These are phyloP conservation scores for Empis stercorea DNA, from an alignment of 2,888 invertebrate species.

Conservation along the genomic window DNA sequence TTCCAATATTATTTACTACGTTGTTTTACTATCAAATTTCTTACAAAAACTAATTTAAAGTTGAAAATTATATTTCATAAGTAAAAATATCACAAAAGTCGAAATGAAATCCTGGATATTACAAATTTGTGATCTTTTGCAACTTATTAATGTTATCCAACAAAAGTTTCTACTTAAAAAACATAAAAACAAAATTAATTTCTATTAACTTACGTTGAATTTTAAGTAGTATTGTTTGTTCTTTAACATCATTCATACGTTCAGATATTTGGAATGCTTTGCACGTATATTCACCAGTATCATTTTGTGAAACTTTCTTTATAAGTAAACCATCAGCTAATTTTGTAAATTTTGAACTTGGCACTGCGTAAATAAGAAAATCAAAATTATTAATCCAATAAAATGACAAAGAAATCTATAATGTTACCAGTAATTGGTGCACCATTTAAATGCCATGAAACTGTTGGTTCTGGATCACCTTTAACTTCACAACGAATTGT, in stretches of 20 bases:
- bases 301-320: conserved; percentile 40
- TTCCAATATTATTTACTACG: too few relatives aligned
- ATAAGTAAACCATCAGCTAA: conserved; percentile 44
- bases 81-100: too few relatives aligned
- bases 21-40: too few relatives aligned
- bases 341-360: conserved; percentile 36
- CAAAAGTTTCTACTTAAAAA: too few relatives aligned
- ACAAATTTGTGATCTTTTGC: too few relatives aligned
- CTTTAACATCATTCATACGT: conserved; percentile 40
- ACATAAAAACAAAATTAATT: too few relatives aligned
- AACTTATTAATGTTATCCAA: too few relatives aligned
- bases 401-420: too few relatives aligned
- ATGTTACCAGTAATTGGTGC: conserved; percentile 5
- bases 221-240: conserved; percentile 42
- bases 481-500: conserved; percentile 35
- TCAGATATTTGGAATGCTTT: conserved; percentile 42
- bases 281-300: conserved; percentile 46
- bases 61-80: too few relatives aligned
- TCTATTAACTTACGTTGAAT: conserved; percentile 46
- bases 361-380: neutral
- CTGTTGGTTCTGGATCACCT: conserved; percentile 37
- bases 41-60: too few relatives aligned
- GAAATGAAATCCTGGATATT: too few relatives aligned
- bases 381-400: neutral
- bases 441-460: conserved; percentile 39